Conservation (phyloP, 1,140 invertebrate species). For the Hyles vespertilio region DNA sequence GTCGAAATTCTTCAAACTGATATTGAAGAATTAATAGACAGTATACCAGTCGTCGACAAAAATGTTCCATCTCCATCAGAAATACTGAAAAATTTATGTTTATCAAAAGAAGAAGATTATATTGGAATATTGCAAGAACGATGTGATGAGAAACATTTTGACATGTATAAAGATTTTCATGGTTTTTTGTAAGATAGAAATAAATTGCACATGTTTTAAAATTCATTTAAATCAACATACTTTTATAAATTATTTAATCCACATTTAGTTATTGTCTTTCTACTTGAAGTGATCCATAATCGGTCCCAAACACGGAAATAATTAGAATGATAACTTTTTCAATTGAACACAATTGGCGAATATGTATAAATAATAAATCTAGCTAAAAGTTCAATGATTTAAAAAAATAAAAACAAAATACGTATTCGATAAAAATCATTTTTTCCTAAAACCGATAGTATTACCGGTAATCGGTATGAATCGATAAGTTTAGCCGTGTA, state of each 20-base stretch:
- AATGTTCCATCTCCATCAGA: conserved; percentile 71
- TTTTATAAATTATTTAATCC: too few relatives aligned
- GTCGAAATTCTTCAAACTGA: conserved; percentile 33
- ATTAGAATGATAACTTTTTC: too few relatives aligned
- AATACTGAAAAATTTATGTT: conserved; percentile 72
- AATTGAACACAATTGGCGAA: too few relatives aligned
- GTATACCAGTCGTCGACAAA: conserved; percentile 50
- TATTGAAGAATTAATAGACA: conserved; percentile 52
- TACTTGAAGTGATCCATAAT: too few relatives aligned
- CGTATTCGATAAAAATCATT: background rate
- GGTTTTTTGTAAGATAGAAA: conserved; percentile 26
- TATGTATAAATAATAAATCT: background rate
- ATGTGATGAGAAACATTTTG: conserved; percentile 19
- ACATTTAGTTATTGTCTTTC: too few relatives aligned
- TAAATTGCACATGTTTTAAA: too few relatives aligned
- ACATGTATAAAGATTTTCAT: conserved; percentile 36
- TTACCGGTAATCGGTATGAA: too few relatives aligned
- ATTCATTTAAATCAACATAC: too few relatives aligned
- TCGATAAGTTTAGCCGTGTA: too few relatives aligned
- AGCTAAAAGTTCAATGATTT: background rate
- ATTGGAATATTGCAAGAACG: conserved; percentile 17
- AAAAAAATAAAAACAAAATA: background rate
- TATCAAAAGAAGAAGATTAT: conserved; percentile 57
- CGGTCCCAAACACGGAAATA: too few relatives aligned
- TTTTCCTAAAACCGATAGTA: too few relatives aligned